Conservation (phyloP, 2,113 vertebrate species). For the Gymnocephalus cernua region DNA sequence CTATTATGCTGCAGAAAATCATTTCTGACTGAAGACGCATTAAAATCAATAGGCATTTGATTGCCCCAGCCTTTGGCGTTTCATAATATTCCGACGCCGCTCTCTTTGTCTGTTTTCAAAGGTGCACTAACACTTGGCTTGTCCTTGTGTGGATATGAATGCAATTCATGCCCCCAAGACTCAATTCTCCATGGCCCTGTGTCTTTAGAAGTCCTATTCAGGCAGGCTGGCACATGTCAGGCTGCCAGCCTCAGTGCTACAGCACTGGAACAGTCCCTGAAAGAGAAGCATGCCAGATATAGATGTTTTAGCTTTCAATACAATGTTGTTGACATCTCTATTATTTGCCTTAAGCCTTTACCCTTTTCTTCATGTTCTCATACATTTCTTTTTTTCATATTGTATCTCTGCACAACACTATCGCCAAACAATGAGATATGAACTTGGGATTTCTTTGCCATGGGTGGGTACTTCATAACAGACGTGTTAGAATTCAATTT, state of each 20-base stretch:
- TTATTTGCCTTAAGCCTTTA: slow-evolving; percentile 54
- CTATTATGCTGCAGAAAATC: slow-evolving; percentile 78
- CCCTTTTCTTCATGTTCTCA: slow-evolving; percentile 30
- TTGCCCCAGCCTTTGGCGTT: slow-evolving; percentile 65
- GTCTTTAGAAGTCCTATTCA: slow-evolving; percentile 71
- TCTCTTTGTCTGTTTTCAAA: slow-evolving; percentile 72
- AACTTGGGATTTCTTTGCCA: slow-evolving; percentile 25
- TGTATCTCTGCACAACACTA: slow-evolving; percentile 8
- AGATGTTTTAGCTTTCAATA: slow-evolving; percentile 59
- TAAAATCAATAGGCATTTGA: slow-evolving; percentile 82
- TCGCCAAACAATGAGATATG: slow-evolving; percentile 16
- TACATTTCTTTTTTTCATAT: slow-evolving; percentile 13
- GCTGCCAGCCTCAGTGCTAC: slow-evolving; percentile 48
- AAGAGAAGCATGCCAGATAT: slow-evolving; percentile 52
- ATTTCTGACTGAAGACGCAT: slow-evolving; percentile 74
- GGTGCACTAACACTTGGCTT: slow-evolving; percentile 52
- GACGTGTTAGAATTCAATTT: slow-evolving; percentile 17
- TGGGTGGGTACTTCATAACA: slow-evolving; percentile 17
- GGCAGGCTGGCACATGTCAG: slow-evolving; percentile 68
- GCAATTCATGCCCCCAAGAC: slow-evolving; percentile 70
- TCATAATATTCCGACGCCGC: slow-evolving; percentile 63
- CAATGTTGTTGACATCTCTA: slow-evolving; percentile 51
- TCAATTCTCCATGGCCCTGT: slow-evolving; percentile 70
- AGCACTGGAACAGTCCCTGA: slow-evolving; percentile 57
- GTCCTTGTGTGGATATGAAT: slow-evolving; percentile 71